phyloP scores from a whole-genome alignment of 2,888 invertebrate genomes.

The Hylaea fasciaria region DNA sequence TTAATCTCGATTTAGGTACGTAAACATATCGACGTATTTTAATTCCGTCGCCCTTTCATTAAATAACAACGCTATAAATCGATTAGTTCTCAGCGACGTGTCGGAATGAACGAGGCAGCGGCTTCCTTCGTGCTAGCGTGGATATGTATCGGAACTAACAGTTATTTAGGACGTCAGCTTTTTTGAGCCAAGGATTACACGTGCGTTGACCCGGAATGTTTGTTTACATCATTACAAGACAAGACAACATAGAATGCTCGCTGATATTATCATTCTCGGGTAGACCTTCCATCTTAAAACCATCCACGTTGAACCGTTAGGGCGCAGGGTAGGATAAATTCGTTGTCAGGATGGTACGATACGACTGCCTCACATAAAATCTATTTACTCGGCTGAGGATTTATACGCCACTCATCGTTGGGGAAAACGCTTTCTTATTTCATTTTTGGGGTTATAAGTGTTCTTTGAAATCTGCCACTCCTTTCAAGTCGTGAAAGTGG shows the following conservation, averaged over 20 bases:
- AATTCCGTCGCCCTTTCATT: slow-evolving; percentile 24
- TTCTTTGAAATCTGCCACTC: slow-evolving; percentile 27
- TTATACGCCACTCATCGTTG: slow-evolving; percentile 39
- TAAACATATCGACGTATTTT: slow-evolving; percentile 22
- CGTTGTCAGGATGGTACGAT: slow-evolving; percentile 26
- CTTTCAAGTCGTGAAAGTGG: slow-evolving; percentile 28
- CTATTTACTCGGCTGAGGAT: slow-evolving; percentile 36
- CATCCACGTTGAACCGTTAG: slow-evolving; percentile 34
- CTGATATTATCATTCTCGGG: slow-evolving; percentile 26
- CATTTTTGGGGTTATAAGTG: slow-evolving; percentile 32
- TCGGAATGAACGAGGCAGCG: slow-evolving; percentile 39
- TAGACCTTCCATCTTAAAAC: slow-evolving; percentile 26
- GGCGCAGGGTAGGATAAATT: slow-evolving; percentile 28
- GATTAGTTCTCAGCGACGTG: slow-evolving; percentile 24
- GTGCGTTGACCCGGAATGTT: slow-evolving; percentile 64
- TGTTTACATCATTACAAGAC: slow-evolving; percentile 48
- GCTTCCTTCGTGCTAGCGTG: slow-evolving; percentile 44
- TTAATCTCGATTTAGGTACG: slow-evolving; percentile 28
- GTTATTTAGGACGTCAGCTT: slow-evolving; percentile 68
- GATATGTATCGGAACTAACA: slow-evolving; percentile 58
- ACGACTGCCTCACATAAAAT: slow-evolving; percentile 29
- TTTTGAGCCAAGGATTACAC: slow-evolving; percentile 63
- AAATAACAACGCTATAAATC: slow-evolving; percentile 33
- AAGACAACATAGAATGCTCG: slow-evolving; percentile 12
- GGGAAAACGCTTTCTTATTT: slow-evolving; percentile 35